A percentile compares a stretch with the other conserved stretches of the same genome.
Conservation (phyloP, 1,140 invertebrate genomes). For the Tyrophagus putrescentiae region DNA sequence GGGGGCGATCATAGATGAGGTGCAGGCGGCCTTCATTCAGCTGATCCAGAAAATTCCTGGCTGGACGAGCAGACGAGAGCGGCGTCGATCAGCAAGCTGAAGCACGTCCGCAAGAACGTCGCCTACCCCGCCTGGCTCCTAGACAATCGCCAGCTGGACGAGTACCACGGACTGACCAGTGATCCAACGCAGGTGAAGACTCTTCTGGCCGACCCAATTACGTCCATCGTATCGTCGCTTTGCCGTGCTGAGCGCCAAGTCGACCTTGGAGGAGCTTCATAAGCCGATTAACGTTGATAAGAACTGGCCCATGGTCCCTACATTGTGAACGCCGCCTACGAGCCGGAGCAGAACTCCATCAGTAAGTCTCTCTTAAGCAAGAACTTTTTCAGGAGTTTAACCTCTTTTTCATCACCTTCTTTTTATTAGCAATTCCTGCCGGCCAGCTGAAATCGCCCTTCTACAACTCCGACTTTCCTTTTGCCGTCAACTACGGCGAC, state of each 20-base stretch:
- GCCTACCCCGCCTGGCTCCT: slow-evolving; percentile 37
- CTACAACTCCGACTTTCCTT: slow-evolving; percentile 32
- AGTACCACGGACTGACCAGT: slow-evolving; percentile 37
- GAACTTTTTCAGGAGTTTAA: not conserved
- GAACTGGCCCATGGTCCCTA: slow-evolving; percentile 18
- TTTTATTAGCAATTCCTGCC: slow-evolving; percentile 30
- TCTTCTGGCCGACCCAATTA: not conserved
- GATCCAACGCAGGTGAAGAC: slow-evolving; percentile 1
- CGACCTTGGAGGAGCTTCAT: not conserved
- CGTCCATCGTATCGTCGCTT: slow-evolving; percentile 29
- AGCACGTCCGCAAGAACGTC: slow-evolving; percentile 35
- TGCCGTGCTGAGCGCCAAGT: slow-evolving; percentile 21
- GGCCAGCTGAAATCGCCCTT: slow-evolving; percentile 34
- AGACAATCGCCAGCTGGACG: slow-evolving; percentile 35
- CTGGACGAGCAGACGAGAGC: slow-evolving; percentile 70
- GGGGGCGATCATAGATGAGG: slow-evolving; percentile 42
- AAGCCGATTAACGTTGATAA: not conserved
- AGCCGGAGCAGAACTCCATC: slow-evolving; percentile 41
- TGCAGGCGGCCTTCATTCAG: slow-evolving; percentile 27
- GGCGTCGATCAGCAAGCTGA: slow-evolving; percentile 41
- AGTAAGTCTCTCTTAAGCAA: slow-evolving; percentile 12
- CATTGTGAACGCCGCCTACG: slow-evolving; percentile 44
- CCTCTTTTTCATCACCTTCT: slow-evolving; percentile 16
- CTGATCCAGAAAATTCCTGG: slow-evolving; percentile 59
- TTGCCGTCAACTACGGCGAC: slow-evolving; percentile 34